These are phyloP conservation scores for Urophycis tenuis DNA, from an alignment of 2,797 vertebrate genomes.

Conservation along the genomic window DNA sequence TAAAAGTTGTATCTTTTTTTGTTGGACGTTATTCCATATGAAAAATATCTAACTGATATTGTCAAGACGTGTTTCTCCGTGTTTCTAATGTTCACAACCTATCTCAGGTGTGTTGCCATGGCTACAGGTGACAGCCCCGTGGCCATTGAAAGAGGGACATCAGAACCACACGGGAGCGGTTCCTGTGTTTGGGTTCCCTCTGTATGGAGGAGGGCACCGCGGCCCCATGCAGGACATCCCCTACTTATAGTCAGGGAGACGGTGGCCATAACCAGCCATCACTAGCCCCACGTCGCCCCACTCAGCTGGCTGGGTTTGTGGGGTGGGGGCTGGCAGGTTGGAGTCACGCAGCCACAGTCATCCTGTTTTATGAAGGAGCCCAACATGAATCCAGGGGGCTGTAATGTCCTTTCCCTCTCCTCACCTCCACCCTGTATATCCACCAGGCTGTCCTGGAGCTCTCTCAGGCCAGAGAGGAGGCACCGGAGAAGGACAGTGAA, in stretches of 20 bases:
- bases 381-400: constrained; percentile 37
- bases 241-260: not conserved
- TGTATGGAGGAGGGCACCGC: too few species aligned
- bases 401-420: constrained; percentile 25
- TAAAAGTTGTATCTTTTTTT: not conserved
- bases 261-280: constrained; percentile 38
- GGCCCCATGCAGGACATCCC: not conserved
- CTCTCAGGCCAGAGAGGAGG: constrained; percentile 49
- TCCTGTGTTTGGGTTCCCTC: too few species aligned
- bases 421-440: constrained; percentile 27
- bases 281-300: constrained; percentile 36
- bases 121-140: not conserved
- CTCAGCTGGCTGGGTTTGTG: too few species aligned
- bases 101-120: not conserved
- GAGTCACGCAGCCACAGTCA: constrained; percentile 45
- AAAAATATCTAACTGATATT: not conserved
- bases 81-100: not conserved
- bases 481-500: constrained; percentile 61
- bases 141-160: not conserved
- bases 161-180: not conserved
- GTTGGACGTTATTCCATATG: not conserved
- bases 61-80: not conserved
- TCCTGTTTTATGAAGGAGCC: constrained; percentile 37
- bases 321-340: constrained; percentile 38
- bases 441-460: constrained; percentile 58